Base-by-base conservation (phyloP, 2,113 vertebrate genomes). In the Cyprinodon variegatus region DNA sequence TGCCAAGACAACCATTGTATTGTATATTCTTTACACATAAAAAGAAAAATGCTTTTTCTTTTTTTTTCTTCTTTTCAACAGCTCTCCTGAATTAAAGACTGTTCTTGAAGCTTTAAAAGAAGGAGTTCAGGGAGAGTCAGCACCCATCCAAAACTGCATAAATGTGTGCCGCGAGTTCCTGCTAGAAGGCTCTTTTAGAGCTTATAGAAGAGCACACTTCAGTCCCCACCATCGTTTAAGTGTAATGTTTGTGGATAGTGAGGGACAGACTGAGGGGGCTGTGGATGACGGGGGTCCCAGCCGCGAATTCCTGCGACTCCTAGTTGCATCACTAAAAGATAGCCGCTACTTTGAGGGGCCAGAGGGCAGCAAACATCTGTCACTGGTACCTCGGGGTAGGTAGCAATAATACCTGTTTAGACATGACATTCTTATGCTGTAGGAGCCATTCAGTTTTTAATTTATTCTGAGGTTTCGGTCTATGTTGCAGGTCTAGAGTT, bases 401-500 rank as follows among this genome's bases (percentile, higher is more conserved):
- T 29, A 29, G 29, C 29, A 29, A 29, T 29, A 29, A 29, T 29
- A 29, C 29, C 29, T 29, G 29, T 29, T 29, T 29, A 29, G 29
- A 29, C 29, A 29, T 29, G 29, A 29, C 29, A 1, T 29, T 29
- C 29, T 29, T 29, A 29, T 29, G 29, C 29, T 29, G 29, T 29
- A 29, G 29, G 29, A 29, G 29, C 29, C 29, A 29, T 29, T 29
- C 29, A 29, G 29, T 29, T 29, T 29, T 29, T 29, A 29, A 29
- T 29, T 29, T 29, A 29, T 29, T 29, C 29, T 29, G 29, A 29
- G 29, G 29, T 29, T 29, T 29, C 29, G 29, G 29, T 29, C 29
- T 61, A 29, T 61, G n/a, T 61, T 61, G 59, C 59, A 61, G 59
- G n/a, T 61, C 59, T 61, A 12, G 20, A 61, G 59, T 61, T 61